Evolutionary conservation across 1,140 invertebrate species (phyloP).

Genomic region (Conus ventricosus): DNA sequence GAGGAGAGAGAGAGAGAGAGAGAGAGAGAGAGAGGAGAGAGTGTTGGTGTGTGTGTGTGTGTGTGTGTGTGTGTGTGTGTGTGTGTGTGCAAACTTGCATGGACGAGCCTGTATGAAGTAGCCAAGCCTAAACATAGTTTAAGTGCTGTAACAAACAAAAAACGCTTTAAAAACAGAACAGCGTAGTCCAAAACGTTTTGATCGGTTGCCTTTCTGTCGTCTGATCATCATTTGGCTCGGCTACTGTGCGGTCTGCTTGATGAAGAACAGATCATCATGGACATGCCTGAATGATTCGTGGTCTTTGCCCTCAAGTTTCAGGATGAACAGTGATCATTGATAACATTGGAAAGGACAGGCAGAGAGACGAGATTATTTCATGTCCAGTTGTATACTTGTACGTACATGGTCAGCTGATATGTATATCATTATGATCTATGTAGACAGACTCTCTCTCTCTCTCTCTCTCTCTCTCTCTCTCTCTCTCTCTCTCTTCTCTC

Average conservation of each 20-base stretch:
- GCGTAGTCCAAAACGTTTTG: background rate
- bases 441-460: background rate
- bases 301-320: too few species aligned
- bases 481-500: too few species aligned
- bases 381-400: background rate
- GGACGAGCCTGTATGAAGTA: background rate
- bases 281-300: too few species aligned
- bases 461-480: constrained; percentile 3
- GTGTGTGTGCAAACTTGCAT: background rate
- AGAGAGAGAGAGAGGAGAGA: too few species aligned
- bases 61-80: constrained; percentile 13
- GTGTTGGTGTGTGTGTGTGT: constrained; percentile 1
- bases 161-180: background rate
- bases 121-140: background rate
- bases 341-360: background rate
- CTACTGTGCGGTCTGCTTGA: background rate
- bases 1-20: too few species aligned
- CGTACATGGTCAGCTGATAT: background rate
- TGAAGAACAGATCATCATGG: too few species aligned
- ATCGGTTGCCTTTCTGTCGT: background rate
- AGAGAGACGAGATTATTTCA: background rate
- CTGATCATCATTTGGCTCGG: background rate
- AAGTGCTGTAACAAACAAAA: background rate
- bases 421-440: background rate
- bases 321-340: too few species aligned